Evolutionary conservation across 92 coral and sea anemone species (phyloP), one percentile per base, ranked within the genome.

Genomic region (Epizoanthus illoricatus): DNA sequence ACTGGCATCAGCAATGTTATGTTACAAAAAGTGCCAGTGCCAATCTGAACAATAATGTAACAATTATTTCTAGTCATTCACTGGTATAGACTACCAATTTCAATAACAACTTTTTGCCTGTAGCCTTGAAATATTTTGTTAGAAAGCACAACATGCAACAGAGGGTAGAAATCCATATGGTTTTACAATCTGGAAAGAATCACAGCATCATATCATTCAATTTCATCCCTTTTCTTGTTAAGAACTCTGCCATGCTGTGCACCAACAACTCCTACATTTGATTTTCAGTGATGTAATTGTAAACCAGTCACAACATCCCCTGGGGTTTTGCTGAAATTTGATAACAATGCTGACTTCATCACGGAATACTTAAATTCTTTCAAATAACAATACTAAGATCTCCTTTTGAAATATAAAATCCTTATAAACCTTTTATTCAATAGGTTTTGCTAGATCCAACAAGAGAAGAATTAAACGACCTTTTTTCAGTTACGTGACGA

Each of bases 301-400:
- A 78, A 78, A n/a, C 58, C 61, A 63, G 82, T 78, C 82, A 78
- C 43, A 78, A 63, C 71, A 78, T 78, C 59, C 59, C 82, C 82
- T 66, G 28, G 72, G 82, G 71, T 61, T 63, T 59, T 36, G 1
- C 23, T 62, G 69, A 78, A 76, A 78, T 10, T 61, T 63, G 72
- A 78, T 39, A 78, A 78, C 82, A 78, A 78, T 78, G 82, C 82
- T 41, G 54, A 42, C 61, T 78, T 43, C 72, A 61, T 78, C 82
- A 78, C 82, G 82, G 71, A 78, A 78, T 43, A 63, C 19, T 61
- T 24, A 45, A 63, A 40, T 62, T 62, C 60, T 41, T 20, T 33
- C 82, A 18, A 45, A 76, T 41, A 28, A 78, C 40, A 78, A 11
- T 2, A 43, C 36, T 4, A n/a, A 66, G 21, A 20, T 21, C n/a